Conservation (phyloP, 2,888 invertebrate species). For the Leptinotarsa tumamoca region DNA sequence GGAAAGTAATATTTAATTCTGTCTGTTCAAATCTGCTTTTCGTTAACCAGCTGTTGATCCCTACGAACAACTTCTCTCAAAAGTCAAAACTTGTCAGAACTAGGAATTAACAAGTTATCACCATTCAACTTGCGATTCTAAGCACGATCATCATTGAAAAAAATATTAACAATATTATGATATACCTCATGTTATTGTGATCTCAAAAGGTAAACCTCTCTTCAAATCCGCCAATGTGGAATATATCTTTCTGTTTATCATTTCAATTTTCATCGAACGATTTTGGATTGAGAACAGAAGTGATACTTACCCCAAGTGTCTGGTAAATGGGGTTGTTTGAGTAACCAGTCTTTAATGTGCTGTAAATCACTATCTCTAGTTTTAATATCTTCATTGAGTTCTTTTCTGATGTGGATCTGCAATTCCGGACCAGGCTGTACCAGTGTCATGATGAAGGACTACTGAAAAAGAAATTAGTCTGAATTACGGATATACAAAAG, state of each 20-base stretch:
- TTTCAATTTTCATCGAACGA: neutral
- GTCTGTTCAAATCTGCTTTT: too few species aligned
- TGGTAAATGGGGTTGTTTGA: conserved; percentile 76
- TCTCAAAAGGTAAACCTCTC: too few species aligned
- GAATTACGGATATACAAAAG: neutral
- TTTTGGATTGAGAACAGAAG: neutral
- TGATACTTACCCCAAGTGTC: conserved; percentile 72
- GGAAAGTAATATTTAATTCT: too few species aligned
- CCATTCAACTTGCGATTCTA: too few species aligned
- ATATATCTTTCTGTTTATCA: neutral
- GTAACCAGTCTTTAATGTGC: conserved; percentile 76
- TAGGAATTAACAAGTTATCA: too few species aligned
- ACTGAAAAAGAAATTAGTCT: neutral
- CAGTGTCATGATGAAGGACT: conserved; percentile 64
- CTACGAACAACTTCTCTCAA: too few species aligned
- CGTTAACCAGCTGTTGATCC: too few species aligned
- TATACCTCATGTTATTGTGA: too few species aligned
- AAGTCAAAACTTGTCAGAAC: too few species aligned
- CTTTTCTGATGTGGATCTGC: conserved; percentile 66
- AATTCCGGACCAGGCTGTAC: conserved; percentile 67
- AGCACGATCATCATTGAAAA: too few species aligned
- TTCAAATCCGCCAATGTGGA: too few species aligned
- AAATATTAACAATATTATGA: too few species aligned
- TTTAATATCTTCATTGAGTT: conserved; percentile 70
- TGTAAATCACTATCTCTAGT: conserved; percentile 71